These are phyloP conservation scores for Galerucella calmariensis DNA, from an alignment of 2,888 invertebrate genomes.

Conservation along the genomic window DNA sequence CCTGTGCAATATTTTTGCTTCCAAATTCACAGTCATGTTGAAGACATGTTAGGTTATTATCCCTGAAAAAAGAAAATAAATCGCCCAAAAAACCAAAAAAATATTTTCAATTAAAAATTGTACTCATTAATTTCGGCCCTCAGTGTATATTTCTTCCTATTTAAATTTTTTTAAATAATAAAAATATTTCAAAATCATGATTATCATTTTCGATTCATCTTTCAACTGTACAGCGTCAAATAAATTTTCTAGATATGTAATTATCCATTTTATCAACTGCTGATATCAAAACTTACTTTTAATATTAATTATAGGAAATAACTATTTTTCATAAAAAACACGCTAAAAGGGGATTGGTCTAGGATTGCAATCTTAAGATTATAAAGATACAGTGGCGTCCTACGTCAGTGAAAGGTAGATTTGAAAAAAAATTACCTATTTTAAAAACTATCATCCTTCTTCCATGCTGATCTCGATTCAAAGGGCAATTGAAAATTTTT, in stretches of 20 bases:
- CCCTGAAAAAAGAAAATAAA: no score
- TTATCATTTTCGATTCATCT: not conserved
- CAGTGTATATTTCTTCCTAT: no score
- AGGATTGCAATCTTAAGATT: constrained; percentile 9
- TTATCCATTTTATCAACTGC: not conserved
- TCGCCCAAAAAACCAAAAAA: no score
- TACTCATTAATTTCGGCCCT: no score
- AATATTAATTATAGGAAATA: constrained; percentile 1
- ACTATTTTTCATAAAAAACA: not conserved
- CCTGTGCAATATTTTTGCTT: no score
- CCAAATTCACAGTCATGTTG: no score
- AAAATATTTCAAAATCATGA: not conserved
- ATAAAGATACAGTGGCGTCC: not conserved
- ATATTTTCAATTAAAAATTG: no score
- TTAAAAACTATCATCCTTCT: constrained; percentile 76
- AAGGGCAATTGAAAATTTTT: constrained; percentile 75
- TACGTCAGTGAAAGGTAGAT: not conserved
- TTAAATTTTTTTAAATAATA: not conserved
- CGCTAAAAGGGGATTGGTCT: constrained; percentile 1
- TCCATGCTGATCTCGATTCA: constrained; percentile 78
- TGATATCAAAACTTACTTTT: not conserved
- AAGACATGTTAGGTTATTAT: no score
- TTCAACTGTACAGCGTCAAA: not conserved
- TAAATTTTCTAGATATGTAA: not conserved
- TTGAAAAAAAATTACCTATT: constrained; percentile 65